phyloP scores from a whole-genome alignment of 1,140 invertebrate genomes.

The Akabosia matsudoensis region DNA sequence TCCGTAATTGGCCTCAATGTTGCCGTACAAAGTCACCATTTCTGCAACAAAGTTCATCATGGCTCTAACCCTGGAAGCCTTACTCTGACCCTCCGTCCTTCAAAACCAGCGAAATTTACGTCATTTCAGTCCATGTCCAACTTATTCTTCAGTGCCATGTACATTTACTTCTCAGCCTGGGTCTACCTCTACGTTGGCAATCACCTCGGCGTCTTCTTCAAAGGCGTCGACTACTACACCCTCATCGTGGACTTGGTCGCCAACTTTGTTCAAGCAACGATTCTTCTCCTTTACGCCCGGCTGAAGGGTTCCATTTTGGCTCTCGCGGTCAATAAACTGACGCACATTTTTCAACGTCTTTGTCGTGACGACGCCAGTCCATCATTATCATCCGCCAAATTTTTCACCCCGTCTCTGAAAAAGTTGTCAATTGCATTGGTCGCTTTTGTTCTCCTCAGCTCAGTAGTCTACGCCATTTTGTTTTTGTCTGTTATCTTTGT shows the following conservation, averaged over 20 bases:
- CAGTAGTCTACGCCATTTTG: not conserved
- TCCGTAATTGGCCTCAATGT: not conserved
- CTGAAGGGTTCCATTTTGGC: not conserved
- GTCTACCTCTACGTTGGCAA: not conserved
- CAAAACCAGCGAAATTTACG: not conserved
- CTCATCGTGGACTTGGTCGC: not conserved
- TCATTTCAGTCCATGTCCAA: not conserved
- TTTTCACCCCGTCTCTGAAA: no score
- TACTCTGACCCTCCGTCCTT: not conserved
- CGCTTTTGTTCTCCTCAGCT: not conserved
- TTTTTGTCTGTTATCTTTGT: not conserved
- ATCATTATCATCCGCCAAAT: not conserved
- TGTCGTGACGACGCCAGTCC: not conserved
- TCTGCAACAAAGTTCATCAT: not conserved
- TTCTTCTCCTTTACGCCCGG: not conserved
- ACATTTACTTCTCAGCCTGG: not conserved
- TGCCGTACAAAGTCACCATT: not conserved
- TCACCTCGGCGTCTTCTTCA: not conserved
- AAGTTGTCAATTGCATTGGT: not conserved
- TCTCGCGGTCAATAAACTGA: not conserved
- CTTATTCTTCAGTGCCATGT: not conserved
- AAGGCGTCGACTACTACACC: not conserved
- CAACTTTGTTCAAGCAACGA: not conserved
- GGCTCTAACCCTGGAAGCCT: not conserved
- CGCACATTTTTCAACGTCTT: not conserved